Percentiles rank a stretch among this genome's conserved stretches.
phyloP scores from a whole-genome alignment of 2,113 vertebrate species.

The Ia io region DNA sequence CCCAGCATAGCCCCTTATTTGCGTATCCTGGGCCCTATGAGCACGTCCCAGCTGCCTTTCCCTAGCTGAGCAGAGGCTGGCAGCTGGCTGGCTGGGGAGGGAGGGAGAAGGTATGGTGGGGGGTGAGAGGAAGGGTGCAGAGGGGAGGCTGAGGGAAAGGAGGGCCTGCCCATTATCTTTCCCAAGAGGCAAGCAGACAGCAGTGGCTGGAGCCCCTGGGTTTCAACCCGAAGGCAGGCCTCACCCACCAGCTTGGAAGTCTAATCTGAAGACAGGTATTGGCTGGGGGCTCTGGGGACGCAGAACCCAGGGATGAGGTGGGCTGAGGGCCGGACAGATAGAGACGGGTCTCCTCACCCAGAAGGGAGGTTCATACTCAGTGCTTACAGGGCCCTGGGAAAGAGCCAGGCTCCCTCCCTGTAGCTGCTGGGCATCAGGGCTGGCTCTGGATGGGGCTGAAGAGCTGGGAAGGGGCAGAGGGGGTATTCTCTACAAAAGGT shows the following conservation, averaged over 20 bases:
- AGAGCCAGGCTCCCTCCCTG: not conserved
- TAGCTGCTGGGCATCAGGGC: not conserved
- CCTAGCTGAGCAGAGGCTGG: not conserved
- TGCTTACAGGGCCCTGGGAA: not conserved
- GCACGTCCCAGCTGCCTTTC: not conserved
- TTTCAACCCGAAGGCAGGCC: not conserved
- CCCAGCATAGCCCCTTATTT: not conserved
- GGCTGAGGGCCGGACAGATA: not conserved
- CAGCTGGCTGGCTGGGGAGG: not conserved
- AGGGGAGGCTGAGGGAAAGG: not conserved
- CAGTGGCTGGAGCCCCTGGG: not conserved
- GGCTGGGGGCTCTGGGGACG: not conserved
- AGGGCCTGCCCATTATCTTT: not conserved
- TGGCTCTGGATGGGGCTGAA: not conserved
- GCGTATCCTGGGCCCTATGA: fast-evolving
- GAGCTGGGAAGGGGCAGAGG: not conserved
- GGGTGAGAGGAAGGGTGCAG: not conserved
- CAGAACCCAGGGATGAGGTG: not conserved
- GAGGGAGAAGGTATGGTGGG: not conserved
- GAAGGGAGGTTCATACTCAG: not conserved
- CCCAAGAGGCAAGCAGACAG: not conserved
- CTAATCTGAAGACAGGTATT: not conserved
- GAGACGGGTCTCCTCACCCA: not conserved
- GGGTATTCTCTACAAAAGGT: not conserved
- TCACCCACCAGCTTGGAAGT: not conserved